These are phyloP conservation scores for Drosophila acutilabella DNA, from an alignment of 2,888 invertebrate species.

Conservation along the genomic window DNA sequence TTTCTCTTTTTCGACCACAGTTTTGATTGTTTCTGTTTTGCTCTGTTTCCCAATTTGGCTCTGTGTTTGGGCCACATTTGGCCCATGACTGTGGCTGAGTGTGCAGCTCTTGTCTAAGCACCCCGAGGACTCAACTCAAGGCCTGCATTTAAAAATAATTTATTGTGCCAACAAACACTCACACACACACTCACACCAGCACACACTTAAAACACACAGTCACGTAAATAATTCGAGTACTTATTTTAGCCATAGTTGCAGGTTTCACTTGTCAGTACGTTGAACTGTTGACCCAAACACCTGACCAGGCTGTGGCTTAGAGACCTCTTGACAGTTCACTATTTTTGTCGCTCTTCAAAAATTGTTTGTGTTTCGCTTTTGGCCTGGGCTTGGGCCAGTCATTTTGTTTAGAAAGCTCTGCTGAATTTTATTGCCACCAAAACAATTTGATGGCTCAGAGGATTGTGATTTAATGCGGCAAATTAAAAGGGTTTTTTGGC, in stretches of 20 bases:
- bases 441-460: slow-evolving; percentile 3
- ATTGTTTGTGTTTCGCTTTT: slow-evolving; percentile 24
- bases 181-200: slow-evolving; percentile 2
- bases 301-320: slow-evolving; percentile 30
- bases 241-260: slow-evolving; percentile 33
- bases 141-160: slow-evolving; percentile 50
- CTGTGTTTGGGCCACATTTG: slow-evolving; percentile 62
- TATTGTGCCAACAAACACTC: slow-evolving; percentile 34
- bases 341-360: slow-evolving; percentile 34
- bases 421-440: slow-evolving; percentile 46
- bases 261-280: slow-evolving; percentile 33
- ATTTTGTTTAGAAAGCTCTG: slow-evolving; percentile 16
- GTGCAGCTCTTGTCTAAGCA: slow-evolving; percentile 30
- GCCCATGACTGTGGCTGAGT: slow-evolving; percentile 50
- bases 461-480: slow-evolving; percentile 48
- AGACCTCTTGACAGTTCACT: slow-evolving; percentile 17
- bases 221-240: slow-evolving; percentile 16
- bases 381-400: not conserved
- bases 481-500: slow-evolving; percentile 45
- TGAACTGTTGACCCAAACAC: slow-evolving; percentile 62
- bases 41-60: slow-evolving; percentile 42
- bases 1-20: slow-evolving; percentile 1
- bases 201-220: not conserved
- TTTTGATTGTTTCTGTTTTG: slow-evolving; percentile 46
- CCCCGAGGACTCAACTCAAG: slow-evolving; percentile 17